Evolutionary conservation across 2,113 vertebrate genomes (phyloP).

Genomic region (Eonycteris spelaea): DNA sequence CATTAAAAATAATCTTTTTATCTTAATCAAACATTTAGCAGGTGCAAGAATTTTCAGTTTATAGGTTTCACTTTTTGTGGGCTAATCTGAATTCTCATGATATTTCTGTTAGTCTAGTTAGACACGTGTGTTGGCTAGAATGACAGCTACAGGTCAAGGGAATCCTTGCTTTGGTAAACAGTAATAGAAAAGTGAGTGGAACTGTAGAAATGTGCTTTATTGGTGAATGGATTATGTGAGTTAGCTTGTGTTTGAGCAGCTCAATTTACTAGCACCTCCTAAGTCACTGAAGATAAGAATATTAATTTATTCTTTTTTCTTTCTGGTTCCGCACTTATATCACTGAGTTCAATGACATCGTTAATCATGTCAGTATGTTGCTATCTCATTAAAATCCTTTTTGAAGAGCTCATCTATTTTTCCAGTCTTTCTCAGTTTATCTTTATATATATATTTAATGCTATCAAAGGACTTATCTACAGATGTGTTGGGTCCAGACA

Average conservation of each 20-base stretch:
- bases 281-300: neutral
- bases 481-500: neutral
- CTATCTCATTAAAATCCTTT: constrained; percentile 17
- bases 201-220: constrained; percentile 9
- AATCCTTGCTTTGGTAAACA: constrained; percentile 13
- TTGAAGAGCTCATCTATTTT: neutral
- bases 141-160: neutral
- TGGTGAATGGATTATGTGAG: neutral
- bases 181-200: neutral
- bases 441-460: neutral
- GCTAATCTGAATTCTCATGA: neutral
- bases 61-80: neutral
- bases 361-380: constrained; percentile 10
- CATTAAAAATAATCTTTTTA: neutral
- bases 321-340: neutral
- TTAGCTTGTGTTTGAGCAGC: neutral
- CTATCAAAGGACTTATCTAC: neutral
- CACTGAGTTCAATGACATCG: neutral
- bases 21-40: neutral
- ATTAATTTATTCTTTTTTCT: neutral
- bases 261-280: neutral
- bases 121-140: neutral
- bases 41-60: neutral
- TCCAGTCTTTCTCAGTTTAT: neutral
- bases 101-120: constrained; percentile 6